Evolutionary conservation across 1,140 invertebrate genomes (phyloP).

Genomic region (Neuroterus valhalla): DNA sequence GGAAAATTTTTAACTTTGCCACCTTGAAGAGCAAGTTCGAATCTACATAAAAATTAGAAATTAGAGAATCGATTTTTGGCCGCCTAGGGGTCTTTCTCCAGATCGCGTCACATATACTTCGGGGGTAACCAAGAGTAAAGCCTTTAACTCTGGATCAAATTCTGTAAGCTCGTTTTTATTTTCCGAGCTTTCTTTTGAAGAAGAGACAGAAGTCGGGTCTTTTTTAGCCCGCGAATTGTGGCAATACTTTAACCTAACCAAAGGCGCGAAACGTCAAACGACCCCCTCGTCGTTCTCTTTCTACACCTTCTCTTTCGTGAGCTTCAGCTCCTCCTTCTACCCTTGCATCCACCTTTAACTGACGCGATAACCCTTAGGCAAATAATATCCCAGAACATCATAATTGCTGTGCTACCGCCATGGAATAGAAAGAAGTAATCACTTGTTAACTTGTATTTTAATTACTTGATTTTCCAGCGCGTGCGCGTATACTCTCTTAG

Average conservation of each 20-base stretch:
- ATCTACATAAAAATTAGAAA: too few relatives aligned
- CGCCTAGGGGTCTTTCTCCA: too few relatives aligned
- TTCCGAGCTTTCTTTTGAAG: too few relatives aligned
- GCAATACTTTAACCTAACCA: too few relatives aligned
- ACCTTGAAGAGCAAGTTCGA: too few relatives aligned
- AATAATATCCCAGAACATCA: conserved; percentile 41
- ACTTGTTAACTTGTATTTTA: conserved; percentile 63
- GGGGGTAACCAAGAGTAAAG: background rate
- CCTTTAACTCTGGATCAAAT: background rate
- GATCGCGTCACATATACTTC: too few relatives aligned
- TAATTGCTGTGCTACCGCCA: conserved; percentile 48
- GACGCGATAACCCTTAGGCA: conserved; percentile 36
- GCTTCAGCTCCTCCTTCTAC: background rate
- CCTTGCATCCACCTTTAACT: conserved; percentile 9
- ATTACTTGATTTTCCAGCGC: conserved; percentile 61
- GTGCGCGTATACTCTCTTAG: conserved; percentile 44
- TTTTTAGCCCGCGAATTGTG: too few relatives aligned
- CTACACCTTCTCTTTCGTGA: background rate
- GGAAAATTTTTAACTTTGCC: too few relatives aligned
- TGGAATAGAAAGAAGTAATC: conserved; percentile 56
- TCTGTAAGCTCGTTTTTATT: too few relatives aligned
- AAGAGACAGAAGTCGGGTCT: too few relatives aligned
- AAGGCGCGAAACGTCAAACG: conserved; percentile 2
- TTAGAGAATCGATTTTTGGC: too few relatives aligned
- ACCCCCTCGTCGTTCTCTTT: conserved; percentile 2